Base-by-base conservation (phyloP, 2,797 vertebrate genomes). In the Girardinus metallicus region DNA sequence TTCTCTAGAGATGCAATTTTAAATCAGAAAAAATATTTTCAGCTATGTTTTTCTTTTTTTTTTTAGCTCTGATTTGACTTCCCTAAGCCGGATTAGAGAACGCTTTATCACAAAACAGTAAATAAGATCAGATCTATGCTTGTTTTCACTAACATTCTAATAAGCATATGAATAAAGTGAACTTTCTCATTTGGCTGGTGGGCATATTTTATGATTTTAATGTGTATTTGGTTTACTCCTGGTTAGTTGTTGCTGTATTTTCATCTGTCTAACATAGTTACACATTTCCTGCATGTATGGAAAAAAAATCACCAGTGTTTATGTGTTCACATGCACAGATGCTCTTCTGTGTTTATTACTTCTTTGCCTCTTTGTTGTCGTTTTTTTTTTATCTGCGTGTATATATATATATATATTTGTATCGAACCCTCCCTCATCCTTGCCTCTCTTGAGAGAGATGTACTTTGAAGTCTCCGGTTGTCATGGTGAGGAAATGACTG, bases 401-500 rank as follows among this genome's bases (percentile, higher is more conserved):
- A 60, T 79, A 46, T 39, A 10, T 53, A 26, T 71, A 53, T 26
- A n/a, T 55, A 26, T 78, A 62, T 79, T 85, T 77, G 74, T 36
- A 53, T 80, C 29, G 53, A 84, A 60, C 75, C 74, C 34, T 44
- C 66, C 68, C 83, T 86, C 57, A n/a, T 81, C 49, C 75, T 47
- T 55, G 60, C 29, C 26, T 86, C 84, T 79, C 81, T 51, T 26
- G 18, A 82, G 83, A 64, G 49, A 39, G 70, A 85, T 26, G 60
- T 75, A 60, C 75, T 86, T 81, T 46, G 41, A 72, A 78, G 53
- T 80, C 70, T 74, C 73, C 11, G 44, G 91, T 89, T 91, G 92
- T 90, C 87, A 91, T 90, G 89, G 88, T 86, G 88, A 92, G 72
- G 70, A 77, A 62, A 80, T 83, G 15, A 77, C 66, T 46, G 36